These are phyloP conservation scores for Trachemys scripta DNA, from an alignment of 2,113 vertebrate species.

Conservation along the genomic window DNA sequence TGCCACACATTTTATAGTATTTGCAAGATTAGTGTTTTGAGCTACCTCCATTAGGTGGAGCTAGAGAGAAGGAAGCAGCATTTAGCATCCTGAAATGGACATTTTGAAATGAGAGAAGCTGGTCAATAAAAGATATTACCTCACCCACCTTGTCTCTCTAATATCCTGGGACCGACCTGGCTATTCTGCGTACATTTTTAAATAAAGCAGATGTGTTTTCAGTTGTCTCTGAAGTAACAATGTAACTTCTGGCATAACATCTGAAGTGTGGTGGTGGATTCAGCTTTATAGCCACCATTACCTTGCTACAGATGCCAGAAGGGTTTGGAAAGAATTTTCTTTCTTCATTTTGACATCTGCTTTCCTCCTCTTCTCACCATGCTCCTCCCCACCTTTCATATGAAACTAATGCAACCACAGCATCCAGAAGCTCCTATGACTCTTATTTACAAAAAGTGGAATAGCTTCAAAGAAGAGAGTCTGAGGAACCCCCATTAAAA, in stretches of 20 bases:
- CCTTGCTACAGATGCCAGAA: background rate
- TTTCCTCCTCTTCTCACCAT: background rate
- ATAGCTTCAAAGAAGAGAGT: no score
- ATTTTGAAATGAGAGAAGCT: background rate
- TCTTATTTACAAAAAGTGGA: background rate
- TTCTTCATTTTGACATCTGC: slow-evolving; percentile 8
- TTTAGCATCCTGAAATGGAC: background rate
- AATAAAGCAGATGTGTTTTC: slow-evolving; percentile 51
- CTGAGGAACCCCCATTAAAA: no score
- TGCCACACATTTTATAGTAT: background rate
- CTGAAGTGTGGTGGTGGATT: slow-evolving; percentile 33
- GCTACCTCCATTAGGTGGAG: slow-evolving; percentile 24
- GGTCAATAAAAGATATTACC: background rate
- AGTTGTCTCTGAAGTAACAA: slow-evolving; percentile 10
- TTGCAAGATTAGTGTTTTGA: background rate
- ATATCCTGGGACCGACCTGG: background rate
- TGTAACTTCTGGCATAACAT: slow-evolving; percentile 49
- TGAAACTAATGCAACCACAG: background rate
- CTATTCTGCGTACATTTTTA: background rate
- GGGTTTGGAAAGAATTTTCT: slow-evolving; percentile 6
- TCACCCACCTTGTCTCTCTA: background rate
- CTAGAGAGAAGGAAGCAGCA: slow-evolving; percentile 29
- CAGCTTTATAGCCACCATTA: slow-evolving; percentile 13
- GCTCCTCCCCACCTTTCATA: background rate
- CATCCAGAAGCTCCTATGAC: slow-evolving; percentile 1